These are phyloP conservation scores for Argyrosomus regius DNA, from an alignment of 2,797 vertebrate species.

Conservation along the genomic window DNA sequence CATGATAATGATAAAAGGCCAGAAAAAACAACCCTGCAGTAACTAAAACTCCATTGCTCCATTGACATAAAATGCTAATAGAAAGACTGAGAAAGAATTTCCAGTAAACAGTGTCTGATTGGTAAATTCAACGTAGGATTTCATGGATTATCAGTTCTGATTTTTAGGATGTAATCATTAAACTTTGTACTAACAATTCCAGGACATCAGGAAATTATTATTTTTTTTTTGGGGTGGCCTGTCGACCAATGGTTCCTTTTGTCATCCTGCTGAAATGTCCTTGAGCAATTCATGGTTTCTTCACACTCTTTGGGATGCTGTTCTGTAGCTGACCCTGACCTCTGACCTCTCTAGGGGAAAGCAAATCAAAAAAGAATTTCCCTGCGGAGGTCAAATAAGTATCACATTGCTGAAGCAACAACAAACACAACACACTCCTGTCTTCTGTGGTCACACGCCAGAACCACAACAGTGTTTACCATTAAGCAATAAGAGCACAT, in stretches of 20 bases:
- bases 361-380: constrained; percentile 28
- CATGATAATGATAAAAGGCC: constrained; percentile 6
- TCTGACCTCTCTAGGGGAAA: constrained; percentile 29
- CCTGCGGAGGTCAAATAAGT: constrained; percentile 31
- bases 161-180: background rate
- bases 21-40: background rate
- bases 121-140: background rate
- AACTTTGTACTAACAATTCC: background rate
- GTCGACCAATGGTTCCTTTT: background rate
- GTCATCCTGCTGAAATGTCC: background rate
- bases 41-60: background rate
- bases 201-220: background rate
- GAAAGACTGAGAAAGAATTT: background rate
- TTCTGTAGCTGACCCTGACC: constrained; percentile 36
- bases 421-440: constrained; percentile 35
- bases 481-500: constrained; percentile 21
- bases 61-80: background rate
- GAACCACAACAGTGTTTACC: constrained; percentile 39
- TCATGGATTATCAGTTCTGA: background rate
- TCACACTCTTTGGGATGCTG: constrained; percentile 2
- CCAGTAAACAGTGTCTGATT: background rate
- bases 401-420: constrained; percentile 48
- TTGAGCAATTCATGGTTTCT: constrained; percentile 24
- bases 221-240: background rate
- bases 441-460: constrained; percentile 27